Base-by-base conservation (phyloP, 1,140 invertebrate species). In the Pentalonia nigronervosa region DNA sequence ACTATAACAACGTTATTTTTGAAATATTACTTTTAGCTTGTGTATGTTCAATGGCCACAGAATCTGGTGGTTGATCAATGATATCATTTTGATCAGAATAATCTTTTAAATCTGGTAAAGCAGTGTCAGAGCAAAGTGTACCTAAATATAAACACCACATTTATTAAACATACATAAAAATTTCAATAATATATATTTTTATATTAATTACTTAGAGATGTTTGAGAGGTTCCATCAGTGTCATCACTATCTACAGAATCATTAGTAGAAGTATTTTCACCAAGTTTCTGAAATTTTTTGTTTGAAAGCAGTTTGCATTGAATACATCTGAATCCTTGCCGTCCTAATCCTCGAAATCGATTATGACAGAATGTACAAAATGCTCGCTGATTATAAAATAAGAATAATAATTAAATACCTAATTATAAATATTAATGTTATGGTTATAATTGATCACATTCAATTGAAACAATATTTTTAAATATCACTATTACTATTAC, bases 251-350 rank as follows among this genome's bases (percentile, higher is more conserved):
- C 95, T 94, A 97, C 96, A 83, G 97, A 97, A 94, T 97, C 97
- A 94, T 96, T 97, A 94, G 97, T 96, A 96, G 99, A 99, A 1
- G 97, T 97, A 94, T 98, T 97, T 95, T 98, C 97, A 50, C 99
- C 98, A 91, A 99, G 96, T 95, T 99, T 99, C 96, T 99, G 99
- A 95, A 99, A 99, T 95, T 99, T 99, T 96, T 99, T 99, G 96
- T 99, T 99, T 60, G 99, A 99, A 94, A 99, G 96, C 94, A 99
- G 96, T 95, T 99, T 99, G 96, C 99, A 99, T 95, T 99, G 98
- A 94, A 98, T 98, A 96, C 99, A 99, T 95, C 99, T 99, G 96
- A 99, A 99, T 90, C 99, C 99, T 95, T 99, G 99, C 81, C 99
- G 96, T 21, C 99, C 99, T 88, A 99, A 96, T 20, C 99, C 99